These are phyloP conservation scores for Colletes gigas DNA, from an alignment of 1,140 invertebrate genomes.

Conservation along the genomic window DNA sequence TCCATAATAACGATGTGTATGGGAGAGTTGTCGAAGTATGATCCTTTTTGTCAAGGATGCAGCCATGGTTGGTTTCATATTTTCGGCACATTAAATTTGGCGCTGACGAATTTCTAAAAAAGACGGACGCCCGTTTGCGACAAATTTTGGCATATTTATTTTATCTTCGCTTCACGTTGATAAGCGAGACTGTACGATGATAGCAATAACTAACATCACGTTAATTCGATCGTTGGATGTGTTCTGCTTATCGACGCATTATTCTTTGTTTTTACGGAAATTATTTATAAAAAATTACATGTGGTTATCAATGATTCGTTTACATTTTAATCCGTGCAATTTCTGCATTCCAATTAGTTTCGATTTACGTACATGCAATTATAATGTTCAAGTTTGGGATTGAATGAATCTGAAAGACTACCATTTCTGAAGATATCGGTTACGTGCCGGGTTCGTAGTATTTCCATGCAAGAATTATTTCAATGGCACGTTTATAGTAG, in stretches of 20 bases:
- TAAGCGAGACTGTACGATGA: background rate
- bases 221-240: background rate
- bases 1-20: slow-evolving; percentile 4
- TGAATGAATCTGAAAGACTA: background rate
- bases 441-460: background rate
- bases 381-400: background rate
- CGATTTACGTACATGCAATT: background rate
- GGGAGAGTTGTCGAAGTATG: slow-evolving; percentile 4
- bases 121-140: background rate
- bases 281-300: too few relatives aligned
- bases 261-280: background rate
- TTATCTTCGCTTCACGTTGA: background rate
- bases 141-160: background rate
- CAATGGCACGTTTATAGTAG: background rate
- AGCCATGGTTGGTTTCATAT: slow-evolving; percentile 11
- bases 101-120: slow-evolving; percentile 3
- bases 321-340: background rate
- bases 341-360: too few relatives aligned
- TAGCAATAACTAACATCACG: slow-evolving; percentile 1
- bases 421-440: background rate
- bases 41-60: slow-evolving; percentile 19
- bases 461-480: background rate
- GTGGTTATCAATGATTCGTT: background rate
- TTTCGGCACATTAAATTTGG: slow-evolving; percentile 15
- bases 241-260: background rate